Base-by-base conservation (phyloP, 2,797 vertebrate species). In the Megaceryle alcyon region DNA sequence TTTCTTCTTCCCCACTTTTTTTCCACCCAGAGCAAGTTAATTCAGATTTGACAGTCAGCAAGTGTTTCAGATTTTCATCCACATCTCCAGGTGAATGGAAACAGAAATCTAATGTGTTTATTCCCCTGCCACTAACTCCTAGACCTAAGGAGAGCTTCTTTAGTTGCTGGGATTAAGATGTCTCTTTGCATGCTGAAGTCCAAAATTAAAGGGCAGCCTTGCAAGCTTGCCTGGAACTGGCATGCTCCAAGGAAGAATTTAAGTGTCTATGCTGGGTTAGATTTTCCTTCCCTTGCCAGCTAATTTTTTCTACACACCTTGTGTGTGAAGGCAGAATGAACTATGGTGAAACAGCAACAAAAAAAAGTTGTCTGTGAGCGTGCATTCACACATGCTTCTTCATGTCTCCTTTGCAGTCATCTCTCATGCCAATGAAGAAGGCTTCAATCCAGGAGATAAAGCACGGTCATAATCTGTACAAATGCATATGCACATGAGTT, bases 21-120 rank as follows among this genome's bases (percentile, higher is more conserved):
- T 88, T 49, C 13, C 46, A 68, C 4, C 10, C 26, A 14, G 22
- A 65, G 54, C 7, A 59, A 73, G 39, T 90, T 94, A 46, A 88
- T 90, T 94, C 72, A 81, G n/a, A 78, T 68, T 57, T 88, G 49
- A 65, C 66, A 63, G 69, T 73, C 86, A 94, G 61, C 29, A 78
- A 59, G 59, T 65, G 39, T 53, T 94, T 88, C 92, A 72, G 63
- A 51, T 76, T 81, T 93, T 83, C 46, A 79, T 59, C 63, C 66
- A 35, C 4, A 0, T 73, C 69, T 84, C 54, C 63, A 65, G 63
- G 57, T 3, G 1, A 94, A 81, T 4, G 59, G n/a, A 91, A 92
- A 78, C 51, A 86, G 73, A 92, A 91, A 72, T 59, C 43, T 35
- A 56, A 23, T 3, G 6, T 23, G 51, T 63, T 60, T 22, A 21